Evolutionary conservation across 1,140 invertebrate species (phyloP).

Genomic region (Brachionus angularis): DNA sequence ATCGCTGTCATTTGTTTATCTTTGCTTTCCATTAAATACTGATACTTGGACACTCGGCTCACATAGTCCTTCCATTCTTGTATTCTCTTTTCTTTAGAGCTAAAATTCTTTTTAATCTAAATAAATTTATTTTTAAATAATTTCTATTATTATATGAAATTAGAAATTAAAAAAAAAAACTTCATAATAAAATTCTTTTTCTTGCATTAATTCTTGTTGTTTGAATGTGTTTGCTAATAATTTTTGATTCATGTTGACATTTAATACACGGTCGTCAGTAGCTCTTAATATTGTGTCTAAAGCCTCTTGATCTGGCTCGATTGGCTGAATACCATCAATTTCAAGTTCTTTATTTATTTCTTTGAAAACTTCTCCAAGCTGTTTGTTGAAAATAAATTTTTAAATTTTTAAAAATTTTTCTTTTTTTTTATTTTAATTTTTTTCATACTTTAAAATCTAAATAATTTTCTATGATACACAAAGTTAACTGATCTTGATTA

Average conservation of each 20-base stretch:
- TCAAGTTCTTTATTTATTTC: conserved; percentile 55
- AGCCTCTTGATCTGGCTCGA: conserved; percentile 55
- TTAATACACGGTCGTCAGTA: conserved; percentile 52
- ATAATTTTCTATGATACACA: conserved; percentile 58
- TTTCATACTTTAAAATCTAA: conserved; percentile 59
- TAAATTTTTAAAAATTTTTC: too few species aligned
- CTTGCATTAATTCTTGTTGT: conserved; percentile 36
- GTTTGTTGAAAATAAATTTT: too few species aligned
- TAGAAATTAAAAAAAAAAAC: conserved; percentile 47
- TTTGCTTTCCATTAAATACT: conserved; percentile 43
- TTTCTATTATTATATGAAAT: too few species aligned
- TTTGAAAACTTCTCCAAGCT: conserved; percentile 57
- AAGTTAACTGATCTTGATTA: conserved; percentile 56
- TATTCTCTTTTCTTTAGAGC: conserved; percentile 36
- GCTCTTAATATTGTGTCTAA: conserved; percentile 54
- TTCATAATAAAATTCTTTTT: conserved; percentile 41
- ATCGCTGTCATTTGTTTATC: conserved; percentile 53
- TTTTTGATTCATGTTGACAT: conserved; percentile 51
- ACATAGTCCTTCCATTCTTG: conserved; percentile 44
- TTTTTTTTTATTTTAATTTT: too few species aligned
- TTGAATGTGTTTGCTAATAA: conserved; percentile 54
- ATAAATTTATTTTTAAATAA: neutral
- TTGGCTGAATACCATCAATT: conserved; percentile 52
- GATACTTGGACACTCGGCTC: neutral
- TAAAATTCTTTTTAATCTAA: conserved; percentile 40